These are phyloP conservation scores for Microctonus hyperodae DNA, from an alignment of 2,888 invertebrate species.

Conservation along the genomic window DNA sequence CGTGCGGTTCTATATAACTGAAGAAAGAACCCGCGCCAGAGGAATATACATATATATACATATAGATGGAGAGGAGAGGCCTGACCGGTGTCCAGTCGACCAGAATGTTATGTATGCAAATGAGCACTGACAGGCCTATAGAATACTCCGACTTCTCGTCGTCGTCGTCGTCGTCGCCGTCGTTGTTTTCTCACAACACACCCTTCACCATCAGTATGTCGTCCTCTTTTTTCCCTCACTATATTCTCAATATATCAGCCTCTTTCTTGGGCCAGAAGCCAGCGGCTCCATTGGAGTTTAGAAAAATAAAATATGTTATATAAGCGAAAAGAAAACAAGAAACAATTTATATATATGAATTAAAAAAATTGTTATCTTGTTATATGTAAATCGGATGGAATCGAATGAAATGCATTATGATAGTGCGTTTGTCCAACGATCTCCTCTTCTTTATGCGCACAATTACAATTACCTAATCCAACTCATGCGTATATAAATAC, in stretches of 20 bases:
- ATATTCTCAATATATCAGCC: not conserved
- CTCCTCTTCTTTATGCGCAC: conserved; percentile 27
- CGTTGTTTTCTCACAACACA: conserved; percentile 37
- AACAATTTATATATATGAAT: not conserved
- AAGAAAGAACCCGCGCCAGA: conserved; percentile 28
- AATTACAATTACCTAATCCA: conserved; percentile 30
- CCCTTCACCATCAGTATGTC: conserved; percentile 40
- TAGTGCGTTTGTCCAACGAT: conserved; percentile 31
- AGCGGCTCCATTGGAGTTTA: conserved; percentile 46
- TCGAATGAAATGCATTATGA: conserved; percentile 42
- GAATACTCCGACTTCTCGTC: conserved; percentile 43
- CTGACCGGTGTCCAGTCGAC: conserved; percentile 61
- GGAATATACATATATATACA: not conserved
- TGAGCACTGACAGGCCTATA: conserved; percentile 60
- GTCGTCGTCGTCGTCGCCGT: conserved; percentile 20
- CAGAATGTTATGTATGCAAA: conserved; percentile 64
- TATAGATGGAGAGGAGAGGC: conserved; percentile 47
- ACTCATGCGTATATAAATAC: conserved; percentile 1
- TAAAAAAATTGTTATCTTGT: conserved; percentile 55
- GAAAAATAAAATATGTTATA: conserved; percentile 52
- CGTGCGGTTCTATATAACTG: conserved; percentile 34
- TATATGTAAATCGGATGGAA: conserved; percentile 58
- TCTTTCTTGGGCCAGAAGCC: not conserved
- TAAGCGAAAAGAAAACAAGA: conserved; percentile 48
- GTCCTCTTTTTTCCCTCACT: conserved; percentile 9